Conservation (phyloP, 2,888 invertebrate genomes). For the Campoletis raptor region DNA sequence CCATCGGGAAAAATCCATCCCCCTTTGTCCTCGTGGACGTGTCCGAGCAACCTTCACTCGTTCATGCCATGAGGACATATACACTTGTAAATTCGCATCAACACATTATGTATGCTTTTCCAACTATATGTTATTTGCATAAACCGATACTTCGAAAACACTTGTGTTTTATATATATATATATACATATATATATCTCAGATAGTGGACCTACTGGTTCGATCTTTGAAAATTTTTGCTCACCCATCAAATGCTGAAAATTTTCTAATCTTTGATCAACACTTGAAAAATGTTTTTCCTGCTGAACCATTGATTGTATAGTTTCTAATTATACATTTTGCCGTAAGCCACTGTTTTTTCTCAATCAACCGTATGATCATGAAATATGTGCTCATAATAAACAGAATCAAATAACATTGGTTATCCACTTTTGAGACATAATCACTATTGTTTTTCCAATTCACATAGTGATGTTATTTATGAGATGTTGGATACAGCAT, state of each 20-base stretch:
- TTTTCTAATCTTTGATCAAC: not conserved
- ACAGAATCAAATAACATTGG: not conserved
- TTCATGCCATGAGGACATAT: slow-evolving; percentile 60
- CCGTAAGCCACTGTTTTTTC: not conserved
- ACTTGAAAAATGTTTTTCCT: not conserved
- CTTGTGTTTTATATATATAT: not conserved
- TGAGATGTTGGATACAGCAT: not conserved
- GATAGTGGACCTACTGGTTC: not conserved
- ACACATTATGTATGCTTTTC: slow-evolving; percentile 26
- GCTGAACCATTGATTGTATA: not conserved
- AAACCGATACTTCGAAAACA: slow-evolving; percentile 16
- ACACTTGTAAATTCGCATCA: slow-evolving; percentile 54
- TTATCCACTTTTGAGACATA: not conserved
- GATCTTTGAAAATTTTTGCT: not conserved
- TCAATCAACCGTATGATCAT: not conserved
- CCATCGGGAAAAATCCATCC: slow-evolving; percentile 47
- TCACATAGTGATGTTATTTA: not conserved
- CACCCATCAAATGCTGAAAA: not conserved
- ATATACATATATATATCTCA: not conserved
- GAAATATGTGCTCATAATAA: not conserved
- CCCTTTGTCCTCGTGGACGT: slow-evolving; percentile 31
- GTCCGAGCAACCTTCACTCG: slow-evolving; percentile 63
- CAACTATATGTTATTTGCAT: not conserved
- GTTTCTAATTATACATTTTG: not conserved
- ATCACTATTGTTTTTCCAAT: not conserved